Conservation (phyloP, 1,140 invertebrate species). For the Drosophila rufa region DNA sequence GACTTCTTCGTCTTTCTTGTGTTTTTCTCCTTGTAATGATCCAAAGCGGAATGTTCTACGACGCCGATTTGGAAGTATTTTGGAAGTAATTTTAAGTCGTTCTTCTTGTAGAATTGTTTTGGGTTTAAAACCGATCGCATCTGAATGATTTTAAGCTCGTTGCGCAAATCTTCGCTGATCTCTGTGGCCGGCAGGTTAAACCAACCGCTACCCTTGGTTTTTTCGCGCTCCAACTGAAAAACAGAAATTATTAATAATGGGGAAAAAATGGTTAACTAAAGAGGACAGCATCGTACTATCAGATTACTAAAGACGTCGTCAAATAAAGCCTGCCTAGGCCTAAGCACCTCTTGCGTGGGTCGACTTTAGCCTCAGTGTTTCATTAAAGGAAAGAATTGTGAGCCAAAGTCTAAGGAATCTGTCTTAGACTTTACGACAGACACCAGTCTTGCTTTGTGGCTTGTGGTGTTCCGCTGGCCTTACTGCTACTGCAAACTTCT, state of each 20-base stretch:
- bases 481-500: constrained; percentile 70
- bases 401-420: constrained; percentile 57
- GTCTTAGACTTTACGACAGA: constrained; percentile 29
- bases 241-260: neutral
- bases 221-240: constrained; percentile 87
- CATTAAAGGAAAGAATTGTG: constrained; percentile 43
- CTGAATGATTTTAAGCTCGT: constrained; percentile 94
- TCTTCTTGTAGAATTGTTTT: constrained; percentile 97
- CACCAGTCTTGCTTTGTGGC: constrained; percentile 58
- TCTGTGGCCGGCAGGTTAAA: constrained; percentile 94
- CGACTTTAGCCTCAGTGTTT: constrained; percentile 48
- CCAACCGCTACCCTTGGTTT: constrained; percentile 94
- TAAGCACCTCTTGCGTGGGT: constrained; percentile 26
- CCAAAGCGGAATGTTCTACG: constrained; percentile 90
- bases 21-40: constrained; percentile 91
- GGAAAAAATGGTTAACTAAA: neutral
- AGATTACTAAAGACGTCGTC: constrained; percentile 85
- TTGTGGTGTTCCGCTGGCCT: constrained; percentile 79
- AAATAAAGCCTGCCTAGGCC: constrained; percentile 46
- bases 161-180: constrained; percentile 93
- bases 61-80: constrained; percentile 96
- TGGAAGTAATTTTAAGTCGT: constrained; percentile 93
- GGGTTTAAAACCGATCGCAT: constrained; percentile 97
- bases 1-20: constrained; percentile 96
- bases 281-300: constrained; percentile 20